A percentile compares a stretch with the other conserved stretches of the same genome.
Conservation (phyloP, 2,113 vertebrate species). For the Oxyura jamaicensis region DNA sequence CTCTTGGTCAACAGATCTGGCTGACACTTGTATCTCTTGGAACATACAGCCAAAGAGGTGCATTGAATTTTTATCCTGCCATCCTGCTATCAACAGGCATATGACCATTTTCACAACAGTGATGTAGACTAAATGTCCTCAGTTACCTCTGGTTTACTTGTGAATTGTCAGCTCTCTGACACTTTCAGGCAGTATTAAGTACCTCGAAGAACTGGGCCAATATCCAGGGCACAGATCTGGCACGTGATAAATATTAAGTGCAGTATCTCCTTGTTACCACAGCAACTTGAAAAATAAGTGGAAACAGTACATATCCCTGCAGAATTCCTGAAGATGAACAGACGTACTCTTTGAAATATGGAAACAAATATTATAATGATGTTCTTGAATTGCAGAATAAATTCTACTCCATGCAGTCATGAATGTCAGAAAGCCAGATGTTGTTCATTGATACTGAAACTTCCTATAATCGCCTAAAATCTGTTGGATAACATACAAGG, state of each 20-base stretch:
- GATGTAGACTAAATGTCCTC: background rate
- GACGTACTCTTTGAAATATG: constrained; percentile 11
- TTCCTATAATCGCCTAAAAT: constrained; percentile 19
- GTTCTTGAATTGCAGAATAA: constrained; percentile 20
- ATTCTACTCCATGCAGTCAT: background rate
- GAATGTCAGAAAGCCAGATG: constrained; percentile 38
- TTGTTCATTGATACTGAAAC: background rate
- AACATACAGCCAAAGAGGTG: background rate
- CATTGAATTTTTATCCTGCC: background rate
- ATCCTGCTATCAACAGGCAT: background rate
- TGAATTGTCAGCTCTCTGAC: background rate
- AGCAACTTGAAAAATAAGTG: constrained; percentile 44
- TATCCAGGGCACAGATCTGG: constrained; percentile 33
- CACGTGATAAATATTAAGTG: background rate
- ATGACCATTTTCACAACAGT: background rate
- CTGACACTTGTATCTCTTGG: background rate
- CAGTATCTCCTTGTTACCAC: constrained; percentile 33
- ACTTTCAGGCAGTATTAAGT: background rate
- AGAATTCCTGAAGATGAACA: constrained; percentile 60
- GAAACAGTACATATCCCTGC: constrained; percentile 52
- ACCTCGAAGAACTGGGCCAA: background rate
- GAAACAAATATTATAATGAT: constrained; percentile 20
- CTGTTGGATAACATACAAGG: background rate
- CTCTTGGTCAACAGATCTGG: background rate
- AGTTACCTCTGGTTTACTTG: background rate